Base-by-base conservation (phyloP, 2,113 vertebrate genomes). In the Sylvilagus bachmani region DNA sequence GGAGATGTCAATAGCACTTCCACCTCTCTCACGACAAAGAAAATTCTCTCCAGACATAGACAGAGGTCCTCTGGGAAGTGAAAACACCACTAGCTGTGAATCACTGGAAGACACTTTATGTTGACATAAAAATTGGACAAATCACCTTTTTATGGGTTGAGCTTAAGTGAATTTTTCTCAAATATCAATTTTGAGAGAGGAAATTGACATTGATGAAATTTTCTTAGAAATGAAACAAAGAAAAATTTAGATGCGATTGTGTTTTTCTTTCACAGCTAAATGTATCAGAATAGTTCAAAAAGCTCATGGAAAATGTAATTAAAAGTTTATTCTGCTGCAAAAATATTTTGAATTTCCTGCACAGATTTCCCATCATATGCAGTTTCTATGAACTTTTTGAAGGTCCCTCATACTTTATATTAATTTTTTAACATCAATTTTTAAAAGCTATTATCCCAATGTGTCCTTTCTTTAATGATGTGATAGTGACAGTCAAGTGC, bases 211-310 rank as follows among this genome's bases (percentile, higher is more conserved):
- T 90, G 25, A 70, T 53, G 29, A 64, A 33, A 31, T 74, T 89
- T 95, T 70, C 31, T 73, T 6, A 73, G 38, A 70, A 53, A 64
- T 80, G 36, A 31, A 19, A 71, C 78, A 53, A 89, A 92, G 16
- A 93, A 88, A 87, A 81, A 22, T 51, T 16, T 80, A 77, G 10
- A 67, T 1, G 33, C 38, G 1, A 55, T 8, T 31, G 33, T 75
- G 38, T 88, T 31, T 58, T 67, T 55, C 70, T 58, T 24, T 38
- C 10, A 71, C 49, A 53, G 19, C 3, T 78, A 77, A 77, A 90
- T 24, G 27, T 19, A 17, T 58, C 55, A 58, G 55, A 5, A 17
- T 58, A 5, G 14, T 58, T 58, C 55, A 58, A 14, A 58, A 58
- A 58, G 55, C 19, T 58, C 55, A 58, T 58, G 55, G 19, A 58